These are phyloP conservation scores for Cervus canadensis DNA, from an alignment of 2,113 vertebrate genomes.

Conservation along the genomic window DNA sequence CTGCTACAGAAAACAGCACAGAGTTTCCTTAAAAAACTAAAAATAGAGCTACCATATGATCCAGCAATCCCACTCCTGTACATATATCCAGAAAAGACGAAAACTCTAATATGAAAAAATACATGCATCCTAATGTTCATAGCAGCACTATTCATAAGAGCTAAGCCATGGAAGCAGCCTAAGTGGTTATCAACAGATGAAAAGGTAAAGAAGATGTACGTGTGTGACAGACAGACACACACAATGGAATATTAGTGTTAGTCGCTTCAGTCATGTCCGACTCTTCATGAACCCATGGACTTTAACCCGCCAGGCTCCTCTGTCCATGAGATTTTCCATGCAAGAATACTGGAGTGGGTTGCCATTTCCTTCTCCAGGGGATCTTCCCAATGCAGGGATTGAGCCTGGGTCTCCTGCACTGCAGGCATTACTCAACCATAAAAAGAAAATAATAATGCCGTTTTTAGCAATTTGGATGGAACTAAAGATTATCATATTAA, in stretches of 20 bases:
- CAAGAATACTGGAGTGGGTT: background rate
- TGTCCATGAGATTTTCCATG: background rate
- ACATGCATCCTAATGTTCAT: background rate
- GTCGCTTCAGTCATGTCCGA: accelerated
- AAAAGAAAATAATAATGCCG: background rate
- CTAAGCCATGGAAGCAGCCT: background rate
- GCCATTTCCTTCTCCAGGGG: background rate
- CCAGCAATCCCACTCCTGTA: background rate
- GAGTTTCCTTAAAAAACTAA: background rate
- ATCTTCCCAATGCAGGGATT: background rate
- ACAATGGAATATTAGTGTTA: background rate
- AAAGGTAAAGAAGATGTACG: background rate
- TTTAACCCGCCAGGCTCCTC: accelerated
- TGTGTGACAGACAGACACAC: background rate
- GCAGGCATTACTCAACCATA: background rate
- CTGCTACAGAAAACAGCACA: background rate
- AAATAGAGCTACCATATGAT: background rate
- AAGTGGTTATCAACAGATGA: background rate
- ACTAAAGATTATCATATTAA: background rate
- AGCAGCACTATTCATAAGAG: background rate
- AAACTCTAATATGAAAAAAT: background rate
- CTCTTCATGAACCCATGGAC: accelerated
- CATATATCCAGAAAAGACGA: background rate
- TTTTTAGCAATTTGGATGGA: background rate
- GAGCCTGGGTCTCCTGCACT: background rate